phyloP scores from a whole-genome alignment of 2,113 vertebrate genomes.

The Coptodon bakossiorum region DNA sequence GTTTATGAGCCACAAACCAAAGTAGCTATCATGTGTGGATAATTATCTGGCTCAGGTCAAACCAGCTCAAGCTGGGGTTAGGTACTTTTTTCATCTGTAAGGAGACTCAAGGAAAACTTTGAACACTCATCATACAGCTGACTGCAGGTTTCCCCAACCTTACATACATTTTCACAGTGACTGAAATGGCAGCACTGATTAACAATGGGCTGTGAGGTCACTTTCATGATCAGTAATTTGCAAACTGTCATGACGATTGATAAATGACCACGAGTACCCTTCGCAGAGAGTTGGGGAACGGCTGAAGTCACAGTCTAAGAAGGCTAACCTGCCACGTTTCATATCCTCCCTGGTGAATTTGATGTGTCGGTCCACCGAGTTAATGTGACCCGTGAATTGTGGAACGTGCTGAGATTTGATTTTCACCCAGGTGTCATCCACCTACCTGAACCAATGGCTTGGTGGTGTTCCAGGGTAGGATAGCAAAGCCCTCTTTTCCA shows the following conservation, averaged over 20 bases:
- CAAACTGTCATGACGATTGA: background rate
- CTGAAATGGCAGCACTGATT: background rate
- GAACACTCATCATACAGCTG: background rate
- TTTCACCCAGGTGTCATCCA: background rate
- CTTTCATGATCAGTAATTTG: background rate
- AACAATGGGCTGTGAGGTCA: background rate
- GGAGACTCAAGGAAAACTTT: background rate
- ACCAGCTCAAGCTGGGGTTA: background rate
- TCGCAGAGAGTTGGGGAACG: background rate
- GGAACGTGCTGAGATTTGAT: background rate
- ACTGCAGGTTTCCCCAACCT: background rate
- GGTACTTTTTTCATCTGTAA: too few species aligned
- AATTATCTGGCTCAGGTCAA: background rate
- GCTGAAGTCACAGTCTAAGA: background rate
- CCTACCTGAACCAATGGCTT: accelerated
- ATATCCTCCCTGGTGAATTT: background rate
- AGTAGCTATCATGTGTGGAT: accelerated
- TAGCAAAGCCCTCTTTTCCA: background rate
- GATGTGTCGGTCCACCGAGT: accelerated
- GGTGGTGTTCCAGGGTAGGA: background rate
- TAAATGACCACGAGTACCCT: background rate
- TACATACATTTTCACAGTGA: background rate
- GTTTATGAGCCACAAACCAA: background rate
- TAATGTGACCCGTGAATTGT: background rate
- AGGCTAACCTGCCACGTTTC: background rate